Base-by-base conservation (phyloP, 2,888 invertebrate species). In the Agelastica alni region DNA sequence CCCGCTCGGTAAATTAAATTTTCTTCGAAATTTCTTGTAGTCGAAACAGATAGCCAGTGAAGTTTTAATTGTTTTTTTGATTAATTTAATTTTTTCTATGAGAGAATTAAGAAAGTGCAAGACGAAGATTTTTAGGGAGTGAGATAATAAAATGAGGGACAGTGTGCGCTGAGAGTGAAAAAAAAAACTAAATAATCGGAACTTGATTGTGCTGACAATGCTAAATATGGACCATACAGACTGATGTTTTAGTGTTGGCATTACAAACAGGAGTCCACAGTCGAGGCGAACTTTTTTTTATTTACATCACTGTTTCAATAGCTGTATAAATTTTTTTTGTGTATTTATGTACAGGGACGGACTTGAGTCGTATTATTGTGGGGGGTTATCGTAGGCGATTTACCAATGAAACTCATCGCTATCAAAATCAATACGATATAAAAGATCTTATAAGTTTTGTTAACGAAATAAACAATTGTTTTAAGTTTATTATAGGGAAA, bases 31-130 rank as follows among this genome's bases (percentile, higher is more conserved):
- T 42, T 22, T 36, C 45, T 43, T 44, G 51, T 44, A 51, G 37
- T 37, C 45, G 22, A 43, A 54, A 54, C 43, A 51, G 56, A 46
- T 52, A 63, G 63, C 61, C 62, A 65, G 63, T 63, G 63, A 61
- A 62, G 53, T 31, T 56, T 37, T 48, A 41, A 48, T 60, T 60
- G 49, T 64, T 64, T 60, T 60, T 64, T 60, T 58, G 53, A 59
- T 65, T 62, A 64, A 39, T 67, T 65, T 67, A 65, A 67, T 67
- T 67, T 63, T 66, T 62, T 63, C 66, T 57, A 55, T 44, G 52
- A 56, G 46, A 56, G 54, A 63, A 58, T 58, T 61, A 58, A 52
- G 59, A 42, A 65, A 65, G 66, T 69, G 68, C 66, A 66, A 67
- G 60, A 39, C 18, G 37, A 60, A 47, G 56, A 46, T 63, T 58